Evolutionary conservation across 1,140 invertebrate species (phyloP).

Genomic region (Cydia strobilella): DNA sequence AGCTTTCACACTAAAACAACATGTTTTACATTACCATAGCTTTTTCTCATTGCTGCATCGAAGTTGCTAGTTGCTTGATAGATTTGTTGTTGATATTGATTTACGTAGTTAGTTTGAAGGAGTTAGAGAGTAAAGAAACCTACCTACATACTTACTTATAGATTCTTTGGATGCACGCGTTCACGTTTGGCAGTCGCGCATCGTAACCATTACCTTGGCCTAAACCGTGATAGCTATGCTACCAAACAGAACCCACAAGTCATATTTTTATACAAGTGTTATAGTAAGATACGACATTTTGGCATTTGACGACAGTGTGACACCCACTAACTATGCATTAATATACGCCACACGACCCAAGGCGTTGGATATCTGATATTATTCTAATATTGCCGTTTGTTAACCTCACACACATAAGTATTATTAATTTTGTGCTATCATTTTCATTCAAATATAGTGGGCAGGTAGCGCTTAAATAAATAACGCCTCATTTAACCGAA

Average conservation of each 20-base stretch:
- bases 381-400: constrained; percentile 20
- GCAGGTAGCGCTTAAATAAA: neutral
- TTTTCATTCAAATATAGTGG: neutral
- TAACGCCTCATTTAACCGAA: neutral
- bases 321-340: constrained; percentile 27
- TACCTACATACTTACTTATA: constrained; percentile 3
- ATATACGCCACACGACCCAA: constrained; percentile 22
- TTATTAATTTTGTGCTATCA: constrained; percentile 4
- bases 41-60: too few species aligned
- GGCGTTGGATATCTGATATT: constrained; percentile 17
- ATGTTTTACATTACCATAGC: too few species aligned
- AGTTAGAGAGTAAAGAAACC: neutral
- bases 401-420: constrained; percentile 1
- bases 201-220: constrained; percentile 19
- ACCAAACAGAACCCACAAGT: neutral
- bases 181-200: neutral
- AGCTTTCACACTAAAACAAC: neutral
- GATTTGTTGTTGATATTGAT: too few species aligned
- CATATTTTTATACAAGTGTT: neutral
- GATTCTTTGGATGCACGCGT: neutral
- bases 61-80: too few species aligned
- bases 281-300: neutral
- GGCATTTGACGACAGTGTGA: neutral
- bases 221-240: neutral
- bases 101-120: too few species aligned